phyloP scores from a whole-genome alignment of 2,888 invertebrate species.

The Malacosoma neustria region DNA sequence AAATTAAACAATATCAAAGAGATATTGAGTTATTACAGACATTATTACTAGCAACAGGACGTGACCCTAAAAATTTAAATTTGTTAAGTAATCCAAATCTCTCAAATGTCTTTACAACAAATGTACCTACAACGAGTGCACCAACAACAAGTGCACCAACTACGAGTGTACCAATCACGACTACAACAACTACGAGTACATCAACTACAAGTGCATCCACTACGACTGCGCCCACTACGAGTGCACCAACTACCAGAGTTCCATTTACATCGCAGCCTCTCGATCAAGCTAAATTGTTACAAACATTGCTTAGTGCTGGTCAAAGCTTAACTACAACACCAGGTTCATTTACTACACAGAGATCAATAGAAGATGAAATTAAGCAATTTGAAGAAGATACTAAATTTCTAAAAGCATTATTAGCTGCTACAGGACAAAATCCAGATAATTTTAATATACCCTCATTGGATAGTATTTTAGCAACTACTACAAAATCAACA shows the following conservation, averaged over 20 bases:
- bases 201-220: slow-evolving; percentile 13
- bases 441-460: slow-evolving; percentile 53
- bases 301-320: slow-evolving; percentile 40
- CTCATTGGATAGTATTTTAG: slow-evolving; percentile 32
- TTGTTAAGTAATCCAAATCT: slow-evolving; percentile 26
- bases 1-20: slow-evolving; percentile 40
- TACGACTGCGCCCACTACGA: slow-evolving; percentile 14
- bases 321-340: slow-evolving; percentile 27
- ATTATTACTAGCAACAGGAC: slow-evolving; percentile 41
- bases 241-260: slow-evolving; percentile 12
- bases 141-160: slow-evolving; percentile 13
- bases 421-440: slow-evolving; percentile 59
- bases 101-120: slow-evolving; percentile 17
- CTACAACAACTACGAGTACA: slow-evolving; percentile 16
- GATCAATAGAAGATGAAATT: slow-evolving; percentile 60
- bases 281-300: slow-evolving; percentile 42
- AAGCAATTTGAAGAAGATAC: slow-evolving; percentile 64
- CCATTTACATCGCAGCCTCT: slow-evolving; percentile 18
- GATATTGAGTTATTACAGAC: slow-evolving; percentile 37
- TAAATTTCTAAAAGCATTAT: slow-evolving; percentile 54
- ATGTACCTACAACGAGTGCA: slow-evolving; percentile 16
- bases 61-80: slow-evolving; percentile 55
- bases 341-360: slow-evolving; percentile 30
- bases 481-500: slow-evolving; percentile 24
- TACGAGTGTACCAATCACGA: slow-evolving; percentile 14